phyloP scores from a whole-genome alignment of 2,113 vertebrate genomes.

The Larimichthys crocea region DNA sequence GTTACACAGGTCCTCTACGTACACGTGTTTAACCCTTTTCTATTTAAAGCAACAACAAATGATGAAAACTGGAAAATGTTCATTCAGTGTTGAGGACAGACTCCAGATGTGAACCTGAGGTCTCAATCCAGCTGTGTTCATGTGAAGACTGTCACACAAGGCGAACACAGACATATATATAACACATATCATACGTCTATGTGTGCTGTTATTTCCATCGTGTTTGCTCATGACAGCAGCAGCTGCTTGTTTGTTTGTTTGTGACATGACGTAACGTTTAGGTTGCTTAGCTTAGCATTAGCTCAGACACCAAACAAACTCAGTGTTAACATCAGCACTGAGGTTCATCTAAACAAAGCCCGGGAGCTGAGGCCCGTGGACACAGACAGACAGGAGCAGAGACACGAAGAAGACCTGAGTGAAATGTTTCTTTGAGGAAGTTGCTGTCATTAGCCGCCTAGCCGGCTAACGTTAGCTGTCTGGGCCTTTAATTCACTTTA shows the following conservation, averaged over 20 bases:
- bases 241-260: neutral
- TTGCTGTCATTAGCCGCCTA: conserved; percentile 44
- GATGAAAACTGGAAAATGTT: neutral
- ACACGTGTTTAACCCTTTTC: too few relatives aligned
- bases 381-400: conserved; percentile 2
- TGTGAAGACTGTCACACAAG: neutral
- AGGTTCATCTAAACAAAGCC: neutral
- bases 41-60: neutral
- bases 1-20: neutral
- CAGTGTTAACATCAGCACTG: neutral
- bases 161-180: too few relatives aligned
- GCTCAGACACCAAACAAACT: conserved; percentile 13
- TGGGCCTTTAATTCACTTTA: conserved; percentile 39
- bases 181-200: neutral
- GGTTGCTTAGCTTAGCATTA: conserved; percentile 12
- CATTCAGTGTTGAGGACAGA: neutral
- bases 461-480: conserved; percentile 63
- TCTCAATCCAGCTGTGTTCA: neutral
- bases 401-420: neutral
- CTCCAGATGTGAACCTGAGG: neutral
- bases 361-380: neutral
- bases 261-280: conserved; percentile 42
- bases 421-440: conserved; percentile 38
- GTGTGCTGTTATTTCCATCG: neutral
- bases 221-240: neutral